These are phyloP conservation scores for Oreochromis mossambicus DNA, from an alignment of 2,797 vertebrate species.

Conservation along the genomic window DNA sequence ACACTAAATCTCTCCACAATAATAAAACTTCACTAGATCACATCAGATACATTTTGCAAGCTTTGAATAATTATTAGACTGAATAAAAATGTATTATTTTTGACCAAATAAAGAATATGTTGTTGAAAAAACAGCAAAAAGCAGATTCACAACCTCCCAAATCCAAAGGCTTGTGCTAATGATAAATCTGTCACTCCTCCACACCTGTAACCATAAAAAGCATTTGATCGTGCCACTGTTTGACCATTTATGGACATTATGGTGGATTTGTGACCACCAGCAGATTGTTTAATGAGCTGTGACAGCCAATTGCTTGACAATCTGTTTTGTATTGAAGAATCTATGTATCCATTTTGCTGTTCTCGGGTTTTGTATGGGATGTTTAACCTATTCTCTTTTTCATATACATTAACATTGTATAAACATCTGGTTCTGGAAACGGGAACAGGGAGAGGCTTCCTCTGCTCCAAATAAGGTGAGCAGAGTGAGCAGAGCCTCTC, in stretches of 20 bases:
- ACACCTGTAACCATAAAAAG: not conserved
- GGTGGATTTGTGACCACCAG: not conserved
- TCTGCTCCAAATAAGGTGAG: not conserved
- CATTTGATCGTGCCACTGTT: not conserved
- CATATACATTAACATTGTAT: not conserved
- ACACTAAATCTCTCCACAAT: not conserved
- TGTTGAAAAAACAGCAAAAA: not conserved
- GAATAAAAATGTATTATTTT: not conserved
- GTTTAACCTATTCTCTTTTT: not conserved
- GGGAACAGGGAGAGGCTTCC: not conserved
- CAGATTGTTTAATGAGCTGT: not conserved
- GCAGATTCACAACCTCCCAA: not conserved
- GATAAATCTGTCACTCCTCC: not conserved
- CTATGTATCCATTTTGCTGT: not conserved
- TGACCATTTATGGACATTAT: fast-evolving
- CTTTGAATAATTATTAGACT: not conserved
- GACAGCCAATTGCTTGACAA: not conserved
- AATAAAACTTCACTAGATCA: not conserved
- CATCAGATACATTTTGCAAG: not conserved
- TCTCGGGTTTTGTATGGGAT: not conserved
- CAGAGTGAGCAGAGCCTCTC: not conserved
- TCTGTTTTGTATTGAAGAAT: not conserved
- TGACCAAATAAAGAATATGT: not conserved
- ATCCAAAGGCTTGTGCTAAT: not conserved
- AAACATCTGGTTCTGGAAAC: not conserved